Percentiles rank a stretch among this genome's conserved stretches.
Conservation (phyloP, 2,888 invertebrate genomes). For the Litoditis marina region DNA sequence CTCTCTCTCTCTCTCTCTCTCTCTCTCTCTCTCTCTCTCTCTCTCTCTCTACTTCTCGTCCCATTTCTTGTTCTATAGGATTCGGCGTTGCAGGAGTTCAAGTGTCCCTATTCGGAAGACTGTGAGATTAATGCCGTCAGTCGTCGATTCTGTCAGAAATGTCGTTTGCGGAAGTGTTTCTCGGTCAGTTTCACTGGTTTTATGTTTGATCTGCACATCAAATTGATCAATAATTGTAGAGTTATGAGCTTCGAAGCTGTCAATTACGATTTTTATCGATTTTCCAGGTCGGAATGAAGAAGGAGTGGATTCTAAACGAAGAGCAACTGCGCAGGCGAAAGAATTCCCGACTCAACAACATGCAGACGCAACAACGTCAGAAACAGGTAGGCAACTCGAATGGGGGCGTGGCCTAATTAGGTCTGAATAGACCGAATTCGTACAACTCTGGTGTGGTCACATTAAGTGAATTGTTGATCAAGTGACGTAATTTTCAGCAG, state of each 20-base stretch:
- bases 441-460: too few relatives aligned
- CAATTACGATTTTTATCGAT: too few relatives aligned
- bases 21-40: constrained; percentile 1
- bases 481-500: too few relatives aligned
- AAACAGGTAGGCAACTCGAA: constrained; percentile 9
- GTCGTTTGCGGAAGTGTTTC: constrained; percentile 87
- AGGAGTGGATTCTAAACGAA: constrained; percentile 94
- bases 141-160: constrained; percentile 85
- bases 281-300: too few relatives aligned
- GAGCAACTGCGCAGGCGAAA: constrained; percentile 70
- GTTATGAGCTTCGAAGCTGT: too few relatives aligned
- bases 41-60: not conserved
- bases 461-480: too few relatives aligned
- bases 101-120: constrained; percentile 59
- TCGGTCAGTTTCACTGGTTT: constrained; percentile 62
- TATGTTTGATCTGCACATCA: too few relatives aligned
- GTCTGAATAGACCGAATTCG: too few relatives aligned
- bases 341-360: constrained; percentile 57
- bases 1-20: constrained; percentile 1
- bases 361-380: constrained; percentile 24
- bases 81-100: constrained; percentile 55
- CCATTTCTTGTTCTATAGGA: not conserved
- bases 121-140: constrained; percentile 58
- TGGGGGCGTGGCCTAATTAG: too few relatives aligned
- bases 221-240: not conserved